Evolutionary conservation across 2,113 vertebrate species (phyloP), one percentile per base, ranked within the genome.

Genomic region (Dicrurus megarhynchus): DNA sequence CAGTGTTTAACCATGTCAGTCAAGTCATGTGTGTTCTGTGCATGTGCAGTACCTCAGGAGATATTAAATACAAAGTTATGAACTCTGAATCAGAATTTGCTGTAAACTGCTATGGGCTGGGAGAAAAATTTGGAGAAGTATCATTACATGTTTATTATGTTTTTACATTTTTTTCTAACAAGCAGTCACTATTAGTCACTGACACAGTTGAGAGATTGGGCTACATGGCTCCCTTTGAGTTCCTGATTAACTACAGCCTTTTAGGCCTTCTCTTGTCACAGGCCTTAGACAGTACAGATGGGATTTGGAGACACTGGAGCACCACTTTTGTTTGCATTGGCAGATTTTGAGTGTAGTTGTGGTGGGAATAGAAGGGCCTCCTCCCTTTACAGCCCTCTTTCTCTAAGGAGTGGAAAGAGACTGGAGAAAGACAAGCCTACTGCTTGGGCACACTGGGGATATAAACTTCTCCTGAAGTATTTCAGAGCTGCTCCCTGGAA

Each of bases 391-490:
- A 82, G 26, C 64, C 15, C 10, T 65, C 39, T 78, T 90, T 68
- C 61, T 91, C 47, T 55, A 39, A 59, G 33, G 41, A 80, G 44
- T 22, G 18, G 74, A 75, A 90, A 65, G 49, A 76, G 59, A 88
- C 88, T 5, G 1, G 49, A 77, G 93, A 91, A 89, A 79, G 47
- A 71, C 53, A 78, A 85, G 61, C 37, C n/a, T 65, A 41, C 26
- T 79, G 28, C 61, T 85, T 90, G 55, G 70, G 13, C 37, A 85
- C 10, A 11, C 41, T 69, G 67, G 50, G 61, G 44, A 76, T 83
- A 80, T 83, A 91, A 91, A 85, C 94, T 87, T 73, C 52, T 84
- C 63, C 78, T 89, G 9, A 91, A 91, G 46, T 85, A 76, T 90
- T 94, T 93, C 85, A 50, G 64, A 93, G 49, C 35, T 87, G 13